Evolutionary conservation across 1,140 invertebrate genomes (phyloP).

Genomic region (Brachionus paranguensis): DNA sequence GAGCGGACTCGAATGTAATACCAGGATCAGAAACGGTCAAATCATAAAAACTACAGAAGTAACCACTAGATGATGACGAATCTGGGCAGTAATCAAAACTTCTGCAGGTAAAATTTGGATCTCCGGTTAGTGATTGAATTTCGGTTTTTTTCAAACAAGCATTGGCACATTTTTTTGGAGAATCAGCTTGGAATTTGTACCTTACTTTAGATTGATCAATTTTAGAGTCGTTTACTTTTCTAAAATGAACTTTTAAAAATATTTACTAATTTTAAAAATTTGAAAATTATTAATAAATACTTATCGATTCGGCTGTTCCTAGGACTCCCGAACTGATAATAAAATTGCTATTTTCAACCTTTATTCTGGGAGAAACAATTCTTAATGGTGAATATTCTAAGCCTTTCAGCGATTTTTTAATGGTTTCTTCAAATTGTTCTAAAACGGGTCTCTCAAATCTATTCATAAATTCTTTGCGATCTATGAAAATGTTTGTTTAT

Average conservation of each 20-base stretch:
- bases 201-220: constrained; percentile 8
- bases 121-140: not conserved
- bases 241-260: constrained; percentile 24
- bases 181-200: not conserved
- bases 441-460: not conserved
- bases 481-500: not conserved
- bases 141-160: not conserved
- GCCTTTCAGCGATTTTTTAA: not conserved
- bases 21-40: not conserved
- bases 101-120: not conserved
- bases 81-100: constrained; percentile 28
- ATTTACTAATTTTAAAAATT: not conserved
- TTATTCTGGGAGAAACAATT: not conserved
- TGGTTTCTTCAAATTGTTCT: not conserved
- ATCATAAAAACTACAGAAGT: constrained; percentile 17
- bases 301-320: not conserved
- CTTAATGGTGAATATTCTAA: constrained; percentile 23
- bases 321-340: constrained; percentile 2
- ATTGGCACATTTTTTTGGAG: not conserved
- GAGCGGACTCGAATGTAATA: not conserved
- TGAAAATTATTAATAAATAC: not conserved
- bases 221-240: not conserved
- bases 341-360: not conserved
- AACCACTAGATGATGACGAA: not conserved
- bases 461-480: not conserved